Evolutionary conservation across 2,113 vertebrate species (phyloP).

Genomic region (Poeciliopsis occidentalis): DNA sequence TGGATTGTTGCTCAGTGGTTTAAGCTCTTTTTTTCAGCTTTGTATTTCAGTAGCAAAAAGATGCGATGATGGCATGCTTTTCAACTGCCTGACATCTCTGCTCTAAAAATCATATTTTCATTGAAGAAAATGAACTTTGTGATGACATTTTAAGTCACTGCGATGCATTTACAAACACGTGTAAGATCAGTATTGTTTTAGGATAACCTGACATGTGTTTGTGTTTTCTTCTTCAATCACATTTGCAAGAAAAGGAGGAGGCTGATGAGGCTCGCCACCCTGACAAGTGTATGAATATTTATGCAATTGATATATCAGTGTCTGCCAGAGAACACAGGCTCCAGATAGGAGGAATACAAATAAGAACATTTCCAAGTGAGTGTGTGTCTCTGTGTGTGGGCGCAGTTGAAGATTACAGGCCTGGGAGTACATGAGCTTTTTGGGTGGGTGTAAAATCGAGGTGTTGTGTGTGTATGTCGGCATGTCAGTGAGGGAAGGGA

Average conservation of each 20-base stretch:
- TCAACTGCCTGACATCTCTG: too few species aligned
- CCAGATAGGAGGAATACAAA: conserved; percentile 75
- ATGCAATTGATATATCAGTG: conserved; percentile 63
- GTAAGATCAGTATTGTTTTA: conserved; percentile 31
- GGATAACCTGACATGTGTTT: not conserved
- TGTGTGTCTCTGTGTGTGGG: conserved; percentile 53
- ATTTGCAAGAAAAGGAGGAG: conserved; percentile 20
- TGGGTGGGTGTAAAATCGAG: conserved; percentile 51
- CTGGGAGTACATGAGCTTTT: conserved; percentile 42
- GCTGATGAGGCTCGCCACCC: conserved; percentile 51
- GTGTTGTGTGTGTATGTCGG: conserved; percentile 26
- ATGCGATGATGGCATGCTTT: too few species aligned
- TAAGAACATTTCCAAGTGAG: conserved; percentile 59
- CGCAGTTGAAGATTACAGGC: conserved; percentile 59
- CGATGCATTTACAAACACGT: conserved; percentile 5
- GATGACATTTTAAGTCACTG: too few species aligned
- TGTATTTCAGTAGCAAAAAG: too few species aligned
- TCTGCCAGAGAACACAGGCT: conserved; percentile 59
- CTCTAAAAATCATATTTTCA: too few species aligned
- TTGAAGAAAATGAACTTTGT: too few species aligned
- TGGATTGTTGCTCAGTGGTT: too few species aligned
- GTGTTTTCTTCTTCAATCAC: conserved; percentile 5
- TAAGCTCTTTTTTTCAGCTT: too few species aligned
- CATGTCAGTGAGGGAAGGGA: conserved; percentile 36
- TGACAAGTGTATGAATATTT: conserved; percentile 74